phyloP scores from a whole-genome alignment of 2,888 invertebrate species.

The Platypus cylindrus region DNA sequence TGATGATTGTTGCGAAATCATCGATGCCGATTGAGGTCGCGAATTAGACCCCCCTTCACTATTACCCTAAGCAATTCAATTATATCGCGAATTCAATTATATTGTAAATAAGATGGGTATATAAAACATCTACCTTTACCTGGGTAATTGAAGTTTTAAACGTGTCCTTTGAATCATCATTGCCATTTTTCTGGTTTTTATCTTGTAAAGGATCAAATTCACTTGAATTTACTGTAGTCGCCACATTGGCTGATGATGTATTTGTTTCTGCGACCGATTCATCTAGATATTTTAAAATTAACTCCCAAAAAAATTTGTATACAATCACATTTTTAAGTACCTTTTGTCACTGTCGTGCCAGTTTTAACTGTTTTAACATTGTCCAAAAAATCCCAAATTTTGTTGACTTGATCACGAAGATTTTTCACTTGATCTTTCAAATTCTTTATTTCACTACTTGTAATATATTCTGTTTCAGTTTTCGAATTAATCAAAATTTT shows the following conservation, averaged over 20 bases:
- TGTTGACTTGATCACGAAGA: conserved; percentile 47
- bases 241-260: conserved; percentile 8
- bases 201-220: conserved; percentile 48
- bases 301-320: not conserved
- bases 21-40: conserved; percentile 27
- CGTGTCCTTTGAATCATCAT: conserved; percentile 24
- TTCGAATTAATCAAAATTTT: conserved; percentile 41
- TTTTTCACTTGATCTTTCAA: conserved; percentile 34
- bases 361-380: conserved; percentile 17
- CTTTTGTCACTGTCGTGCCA: conserved; percentile 15
- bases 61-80: conserved; percentile 8
- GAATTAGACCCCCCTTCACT: conserved; percentile 17
- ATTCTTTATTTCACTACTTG: conserved; percentile 34
- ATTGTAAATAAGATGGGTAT: too few relatives aligned
- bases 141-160: conserved; percentile 25
- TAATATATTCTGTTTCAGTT: conserved; percentile 21
- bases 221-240: conserved; percentile 37
- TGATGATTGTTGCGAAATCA: conserved; percentile 22
- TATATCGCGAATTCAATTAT: not conserved
- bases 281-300: conserved; percentile 4
- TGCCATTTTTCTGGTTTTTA: conserved; percentile 27
- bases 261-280: conserved; percentile 8
- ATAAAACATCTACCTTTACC: conserved; percentile 10
- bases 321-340: conserved; percentile 11
- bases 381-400: conserved; percentile 44